Conservation (phyloP, 2,113 vertebrate species). For the Natator depressus region DNA sequence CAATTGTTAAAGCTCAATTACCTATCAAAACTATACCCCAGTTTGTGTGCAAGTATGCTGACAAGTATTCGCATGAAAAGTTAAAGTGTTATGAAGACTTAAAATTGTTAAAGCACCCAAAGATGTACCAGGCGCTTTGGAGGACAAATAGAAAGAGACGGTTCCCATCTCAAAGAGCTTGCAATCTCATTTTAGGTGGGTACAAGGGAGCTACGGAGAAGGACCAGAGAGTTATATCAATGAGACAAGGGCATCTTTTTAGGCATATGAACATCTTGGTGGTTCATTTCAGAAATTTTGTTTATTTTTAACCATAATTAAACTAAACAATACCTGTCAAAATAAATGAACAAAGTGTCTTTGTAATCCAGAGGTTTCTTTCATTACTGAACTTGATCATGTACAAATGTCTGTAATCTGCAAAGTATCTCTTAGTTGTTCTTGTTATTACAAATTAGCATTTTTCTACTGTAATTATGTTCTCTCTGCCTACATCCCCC, state of each 20-base stretch:
- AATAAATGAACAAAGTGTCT: constrained; percentile 32
- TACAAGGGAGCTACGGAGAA: neutral
- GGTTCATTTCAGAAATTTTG: neutral
- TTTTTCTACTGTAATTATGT: constrained; percentile 61
- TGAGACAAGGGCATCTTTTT: rapidly evolving
- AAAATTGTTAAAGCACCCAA: neutral
- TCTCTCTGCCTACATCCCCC: neutral
- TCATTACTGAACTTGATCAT: neutral
- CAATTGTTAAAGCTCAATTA: rapidly evolving
- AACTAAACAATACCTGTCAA: constrained; percentile 42
- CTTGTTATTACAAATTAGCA: constrained; percentile 66
- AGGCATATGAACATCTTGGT: neutral
- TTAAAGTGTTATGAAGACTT: neutral
- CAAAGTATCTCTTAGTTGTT: constrained; percentile 48
- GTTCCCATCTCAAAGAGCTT: neutral
- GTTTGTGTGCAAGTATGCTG: neutral
- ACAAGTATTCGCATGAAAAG: neutral
- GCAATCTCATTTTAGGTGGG: neutral
- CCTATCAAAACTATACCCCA: neutral
- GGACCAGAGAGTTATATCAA: neutral
- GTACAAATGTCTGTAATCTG: constrained; percentile 50
- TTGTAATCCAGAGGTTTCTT: neutral
- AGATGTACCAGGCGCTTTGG: neutral
- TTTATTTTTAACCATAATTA: constrained; percentile 46
- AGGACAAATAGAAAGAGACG: neutral